These are phyloP conservation scores for Orchesella cincta DNA, from an alignment of 1,140 invertebrate species.

Conservation along the genomic window DNA sequence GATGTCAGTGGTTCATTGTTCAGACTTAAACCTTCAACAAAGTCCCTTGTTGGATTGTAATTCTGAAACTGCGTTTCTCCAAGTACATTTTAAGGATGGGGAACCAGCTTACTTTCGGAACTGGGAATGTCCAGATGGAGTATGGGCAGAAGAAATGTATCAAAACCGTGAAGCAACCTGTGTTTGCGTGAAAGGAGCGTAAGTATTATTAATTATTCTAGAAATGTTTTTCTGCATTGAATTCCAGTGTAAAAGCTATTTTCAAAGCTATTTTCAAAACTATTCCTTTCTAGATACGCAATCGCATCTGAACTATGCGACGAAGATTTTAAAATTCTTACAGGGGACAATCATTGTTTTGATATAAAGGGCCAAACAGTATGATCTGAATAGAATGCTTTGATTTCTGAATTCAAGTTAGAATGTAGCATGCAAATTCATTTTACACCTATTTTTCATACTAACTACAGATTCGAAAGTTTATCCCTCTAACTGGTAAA, in stretches of 20 bases:
- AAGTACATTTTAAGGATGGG: slow-evolving; percentile 2
- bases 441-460: not conserved
- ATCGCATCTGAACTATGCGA: slow-evolving; percentile 26
- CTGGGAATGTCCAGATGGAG: slow-evolving; percentile 34
- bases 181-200: slow-evolving; percentile 36
- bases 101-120: slow-evolving; percentile 23
- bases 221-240: not conserved
- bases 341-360: slow-evolving; percentile 36
- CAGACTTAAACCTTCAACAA: too few species aligned
- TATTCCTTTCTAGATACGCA: slow-evolving; percentile 7
- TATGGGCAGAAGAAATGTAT: slow-evolving; percentile 31
- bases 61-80: not conserved
- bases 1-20: too few species aligned
- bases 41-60: too few species aligned
- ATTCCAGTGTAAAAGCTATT: not conserved
- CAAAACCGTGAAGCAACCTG: not conserved
- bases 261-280: not conserved
- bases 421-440: not conserved
- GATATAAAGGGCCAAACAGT: slow-evolving; percentile 3
- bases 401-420: not conserved
- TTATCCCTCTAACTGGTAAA: not conserved
- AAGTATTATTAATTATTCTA: not conserved
- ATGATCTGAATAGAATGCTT: not conserved
- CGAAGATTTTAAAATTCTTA: slow-evolving; percentile 34
- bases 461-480: slow-evolving; percentile 6